Evolutionary conservation across 2,888 invertebrate species (phyloP).

Genomic region (Oligia fasciuncula): DNA sequence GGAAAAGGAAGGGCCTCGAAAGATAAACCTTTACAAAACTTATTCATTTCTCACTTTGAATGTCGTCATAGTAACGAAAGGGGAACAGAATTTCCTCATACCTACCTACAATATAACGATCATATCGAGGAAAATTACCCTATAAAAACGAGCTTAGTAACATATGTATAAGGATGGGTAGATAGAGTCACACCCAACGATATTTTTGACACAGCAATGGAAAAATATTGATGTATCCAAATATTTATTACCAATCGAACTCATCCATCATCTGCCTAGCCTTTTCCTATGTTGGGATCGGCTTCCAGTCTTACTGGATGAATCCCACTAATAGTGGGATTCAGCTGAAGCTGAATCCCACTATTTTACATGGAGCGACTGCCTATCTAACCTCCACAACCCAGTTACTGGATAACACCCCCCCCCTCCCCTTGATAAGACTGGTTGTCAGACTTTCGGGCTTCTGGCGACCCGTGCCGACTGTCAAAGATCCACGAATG

Average conservation of each 20-base stretch:
- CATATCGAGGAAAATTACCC: background rate
- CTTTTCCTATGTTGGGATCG: too few species aligned
- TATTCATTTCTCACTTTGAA: background rate
- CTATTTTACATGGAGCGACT: too few species aligned
- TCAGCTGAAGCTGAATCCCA: too few species aligned
- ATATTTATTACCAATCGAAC: background rate
- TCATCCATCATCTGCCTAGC: too few species aligned
- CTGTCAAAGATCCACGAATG: too few species aligned
- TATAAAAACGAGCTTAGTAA: background rate
- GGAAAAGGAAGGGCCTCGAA: background rate
- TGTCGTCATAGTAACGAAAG: conserved; percentile 17
- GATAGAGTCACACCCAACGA: background rate
- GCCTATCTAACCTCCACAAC: too few species aligned
- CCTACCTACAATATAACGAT: background rate
- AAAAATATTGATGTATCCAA: background rate
- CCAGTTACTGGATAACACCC: too few species aligned
- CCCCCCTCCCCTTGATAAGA: background rate
- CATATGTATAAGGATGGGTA: background rate
- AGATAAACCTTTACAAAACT: background rate
- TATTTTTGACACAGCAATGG: background rate
- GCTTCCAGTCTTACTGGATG: too few species aligned
- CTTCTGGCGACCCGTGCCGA: background rate
- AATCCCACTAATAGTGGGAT: too few species aligned
- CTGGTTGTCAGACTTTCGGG: background rate
- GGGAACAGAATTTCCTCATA: background rate